Percentiles rank a stretch among this genome's conserved stretches.
Evolutionary conservation across 2,888 invertebrate genomes (phyloP).

Genomic region (Cartodere bifasciata): DNA sequence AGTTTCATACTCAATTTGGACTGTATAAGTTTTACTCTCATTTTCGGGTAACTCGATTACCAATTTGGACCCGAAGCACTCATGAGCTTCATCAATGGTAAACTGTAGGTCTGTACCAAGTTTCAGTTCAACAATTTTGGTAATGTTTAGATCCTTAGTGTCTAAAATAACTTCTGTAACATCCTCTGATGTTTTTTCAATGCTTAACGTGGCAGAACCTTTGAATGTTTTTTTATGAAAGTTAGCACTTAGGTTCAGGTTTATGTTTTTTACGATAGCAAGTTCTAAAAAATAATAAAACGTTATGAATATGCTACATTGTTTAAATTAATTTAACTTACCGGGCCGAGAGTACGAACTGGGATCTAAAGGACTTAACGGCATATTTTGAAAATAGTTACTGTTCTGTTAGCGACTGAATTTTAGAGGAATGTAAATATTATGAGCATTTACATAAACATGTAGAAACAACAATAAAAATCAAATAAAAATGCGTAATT

Average conservation of each 20-base stretch:
- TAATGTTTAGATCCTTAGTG: constrained; percentile 54
- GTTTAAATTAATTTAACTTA: constrained; percentile 29
- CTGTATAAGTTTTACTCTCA: constrained; percentile 30
- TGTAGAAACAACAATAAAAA: too few species aligned
- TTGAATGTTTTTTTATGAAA: constrained; percentile 54
- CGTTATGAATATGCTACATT: constrained; percentile 2
- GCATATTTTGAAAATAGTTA: too few species aligned
- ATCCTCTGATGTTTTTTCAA: constrained; percentile 41
- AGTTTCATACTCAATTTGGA: constrained; percentile 63
- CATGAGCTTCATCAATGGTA: constrained; percentile 45
- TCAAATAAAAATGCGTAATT: too few species aligned
- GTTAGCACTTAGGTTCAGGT: constrained; percentile 53
- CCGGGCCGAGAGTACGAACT: constrained; percentile 75
- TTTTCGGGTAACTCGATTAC: constrained; percentile 52
- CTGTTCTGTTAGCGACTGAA: too few species aligned
- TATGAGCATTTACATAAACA: too few species aligned
- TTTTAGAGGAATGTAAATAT: too few species aligned
- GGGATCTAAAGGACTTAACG: constrained; percentile 63
- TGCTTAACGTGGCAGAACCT: constrained; percentile 53
- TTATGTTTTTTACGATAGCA: constrained; percentile 49
- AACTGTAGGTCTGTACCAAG: constrained; percentile 32
- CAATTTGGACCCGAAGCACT: constrained; percentile 65
- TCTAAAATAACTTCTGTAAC: constrained; percentile 58
- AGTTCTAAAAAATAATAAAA: constrained; percentile 38
- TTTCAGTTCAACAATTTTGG: constrained; percentile 40